These are phyloP conservation scores for Scaeva pyrastri DNA, from an alignment of 2,888 invertebrate genomes.

Conservation along the genomic window DNA sequence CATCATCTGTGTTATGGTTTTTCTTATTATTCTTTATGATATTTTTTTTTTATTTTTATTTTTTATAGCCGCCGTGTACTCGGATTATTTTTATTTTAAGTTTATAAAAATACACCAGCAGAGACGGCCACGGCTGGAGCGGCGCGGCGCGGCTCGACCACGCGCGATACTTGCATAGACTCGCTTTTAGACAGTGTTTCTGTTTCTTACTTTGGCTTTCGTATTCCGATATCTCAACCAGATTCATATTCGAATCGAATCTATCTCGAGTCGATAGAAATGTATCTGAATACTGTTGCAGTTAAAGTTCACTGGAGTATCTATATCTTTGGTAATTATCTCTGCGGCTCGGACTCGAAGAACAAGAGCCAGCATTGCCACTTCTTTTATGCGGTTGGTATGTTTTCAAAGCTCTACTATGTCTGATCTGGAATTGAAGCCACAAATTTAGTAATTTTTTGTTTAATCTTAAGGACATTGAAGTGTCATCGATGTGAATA, in stretches of 20 bases:
- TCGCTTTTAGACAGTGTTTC: conserved; percentile 24
- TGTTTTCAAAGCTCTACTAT: neutral
- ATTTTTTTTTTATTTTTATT: conserved; percentile 28
- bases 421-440: neutral
- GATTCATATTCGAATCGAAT: conserved; percentile 65
- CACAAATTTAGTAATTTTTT: neutral
- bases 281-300: neutral
- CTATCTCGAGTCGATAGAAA: conserved; percentile 24
- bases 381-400: conserved; percentile 14
- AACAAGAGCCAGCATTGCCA: conserved; percentile 18
- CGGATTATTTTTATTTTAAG: conserved; percentile 60
- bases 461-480: too few relatives aligned
- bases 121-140: neutral
- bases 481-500: too few relatives aligned
- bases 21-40: conserved; percentile 64
- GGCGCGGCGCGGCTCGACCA: neutral
- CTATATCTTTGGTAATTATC: conserved; percentile 48
- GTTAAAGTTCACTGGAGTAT: conserved; percentile 33
- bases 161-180: conserved; percentile 1
- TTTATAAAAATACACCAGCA: conserved; percentile 36
- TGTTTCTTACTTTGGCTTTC: conserved; percentile 37
- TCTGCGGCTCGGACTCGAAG: neutral
- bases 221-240: conserved; percentile 49
- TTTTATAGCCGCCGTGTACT: too few relatives aligned
- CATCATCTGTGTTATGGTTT: conserved; percentile 56